phyloP scores from a whole-genome alignment of 1,140 invertebrate genomes.

The Drosophila santomea region DNA sequence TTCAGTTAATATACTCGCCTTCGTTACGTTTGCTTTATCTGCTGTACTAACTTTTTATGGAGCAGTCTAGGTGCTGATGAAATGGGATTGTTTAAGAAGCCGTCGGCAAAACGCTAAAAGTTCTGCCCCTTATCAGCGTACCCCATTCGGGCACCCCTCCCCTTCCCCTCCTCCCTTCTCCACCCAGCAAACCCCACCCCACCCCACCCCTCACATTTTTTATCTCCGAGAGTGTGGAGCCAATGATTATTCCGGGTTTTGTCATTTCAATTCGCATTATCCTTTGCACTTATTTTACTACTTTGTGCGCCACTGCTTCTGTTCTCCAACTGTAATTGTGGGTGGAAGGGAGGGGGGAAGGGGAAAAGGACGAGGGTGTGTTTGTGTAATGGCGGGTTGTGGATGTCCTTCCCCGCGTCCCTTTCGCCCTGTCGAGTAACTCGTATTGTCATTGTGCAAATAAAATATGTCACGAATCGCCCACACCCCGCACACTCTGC shows the following conservation, averaged over 20 bases:
- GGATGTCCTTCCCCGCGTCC: slow-evolving; percentile 30
- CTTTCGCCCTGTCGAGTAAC: slow-evolving; percentile 57
- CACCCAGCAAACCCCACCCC: no score
- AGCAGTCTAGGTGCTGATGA: slow-evolving; percentile 18
- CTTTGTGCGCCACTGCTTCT: slow-evolving; percentile 65
- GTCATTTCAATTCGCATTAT: slow-evolving; percentile 84
- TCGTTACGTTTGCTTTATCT: slow-evolving; percentile 33
- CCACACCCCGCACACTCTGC: slow-evolving; percentile 42
- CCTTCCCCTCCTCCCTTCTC: background rate
- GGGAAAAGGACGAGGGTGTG: slow-evolving; percentile 53
- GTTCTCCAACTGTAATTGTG: slow-evolving; percentile 51
- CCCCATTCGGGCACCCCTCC: background rate
- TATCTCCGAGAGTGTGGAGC: slow-evolving; percentile 58
- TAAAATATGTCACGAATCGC: slow-evolving; percentile 84
- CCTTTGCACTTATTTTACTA: slow-evolving; percentile 83
- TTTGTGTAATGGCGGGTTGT: slow-evolving; percentile 73
- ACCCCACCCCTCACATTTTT: background rate
- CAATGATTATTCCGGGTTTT: slow-evolving; percentile 84
- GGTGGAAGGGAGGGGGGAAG: slow-evolving; percentile 3
- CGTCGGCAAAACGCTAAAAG: slow-evolving; percentile 41
- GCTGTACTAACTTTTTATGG: slow-evolving; percentile 31
- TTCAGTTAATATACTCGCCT: slow-evolving; percentile 12
- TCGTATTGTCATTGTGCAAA: slow-evolving; percentile 84
- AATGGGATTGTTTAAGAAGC: slow-evolving; percentile 9
- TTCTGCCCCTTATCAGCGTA: slow-evolving; percentile 1